Percentiles rank a stretch among this genome's conserved stretches.
Evolutionary conservation across 1,140 invertebrate genomes (phyloP).

Genomic region (Bombus affinis): DNA sequence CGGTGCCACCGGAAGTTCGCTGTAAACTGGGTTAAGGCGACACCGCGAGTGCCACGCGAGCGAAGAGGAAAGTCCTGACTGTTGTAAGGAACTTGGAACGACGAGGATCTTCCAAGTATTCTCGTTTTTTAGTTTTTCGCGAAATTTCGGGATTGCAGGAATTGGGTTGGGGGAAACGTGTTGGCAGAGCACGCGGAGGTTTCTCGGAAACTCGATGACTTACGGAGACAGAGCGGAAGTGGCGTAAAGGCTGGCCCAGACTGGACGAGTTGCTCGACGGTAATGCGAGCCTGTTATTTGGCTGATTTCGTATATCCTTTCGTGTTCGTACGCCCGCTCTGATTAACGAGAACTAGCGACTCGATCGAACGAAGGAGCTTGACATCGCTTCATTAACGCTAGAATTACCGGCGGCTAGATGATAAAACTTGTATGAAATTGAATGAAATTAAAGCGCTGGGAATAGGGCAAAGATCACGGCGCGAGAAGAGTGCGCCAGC

Average conservation of each 20-base stretch:
- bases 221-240: not conserved
- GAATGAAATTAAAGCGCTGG: too few relatives aligned
- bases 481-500: too few relatives aligned
- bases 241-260: not conserved
- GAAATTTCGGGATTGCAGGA: not conserved
- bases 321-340: too few relatives aligned
- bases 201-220: not conserved
- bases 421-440: too few relatives aligned
- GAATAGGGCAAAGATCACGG: too few relatives aligned
- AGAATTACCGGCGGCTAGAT: too few relatives aligned
- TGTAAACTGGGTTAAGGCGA: conserved; percentile 37
- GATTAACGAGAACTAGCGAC: too few relatives aligned
- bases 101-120: not conserved
- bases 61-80: not conserved
- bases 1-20: conserved; percentile 34
- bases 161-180: not conserved
- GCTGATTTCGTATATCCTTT: not conserved
- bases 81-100: not conserved
- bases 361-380: too few relatives aligned
- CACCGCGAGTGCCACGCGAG: not conserved
- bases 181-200: not conserved
- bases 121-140: not conserved
- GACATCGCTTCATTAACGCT: too few relatives aligned
- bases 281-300: not conserved
- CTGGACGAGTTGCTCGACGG: not conserved